Conservation (phyloP, 2,888 invertebrate species). For the Ryuthela nishihirai region DNA sequence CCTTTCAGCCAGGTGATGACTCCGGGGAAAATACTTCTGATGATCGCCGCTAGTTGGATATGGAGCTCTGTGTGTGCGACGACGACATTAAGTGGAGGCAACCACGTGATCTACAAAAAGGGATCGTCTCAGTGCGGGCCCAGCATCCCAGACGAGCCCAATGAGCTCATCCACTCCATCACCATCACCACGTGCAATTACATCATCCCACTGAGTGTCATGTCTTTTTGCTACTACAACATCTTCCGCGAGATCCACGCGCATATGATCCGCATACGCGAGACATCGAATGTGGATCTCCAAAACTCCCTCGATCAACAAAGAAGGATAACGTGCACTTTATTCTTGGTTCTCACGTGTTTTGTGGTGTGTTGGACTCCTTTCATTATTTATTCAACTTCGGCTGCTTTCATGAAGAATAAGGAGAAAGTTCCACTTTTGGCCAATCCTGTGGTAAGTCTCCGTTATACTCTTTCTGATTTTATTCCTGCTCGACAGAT, state of each 20-base stretch:
- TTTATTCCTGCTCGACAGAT: too few relatives aligned
- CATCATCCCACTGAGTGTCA: slow-evolving; percentile 48
- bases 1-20: slow-evolving; percentile 51
- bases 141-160: slow-evolving; percentile 45
- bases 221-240: slow-evolving; percentile 50
- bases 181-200: slow-evolving; percentile 48
- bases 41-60: slow-evolving; percentile 51
- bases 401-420: slow-evolving; percentile 45
- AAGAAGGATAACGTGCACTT: slow-evolving; percentile 50
- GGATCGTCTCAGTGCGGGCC: slow-evolving; percentile 53
- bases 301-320: slow-evolving; percentile 50
- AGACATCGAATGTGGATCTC: slow-evolving; percentile 48
- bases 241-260: slow-evolving; percentile 51
- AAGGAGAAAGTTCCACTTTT: slow-evolving; percentile 46
- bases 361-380: slow-evolving; percentile 52
- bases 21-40: slow-evolving; percentile 46
- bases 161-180: slow-evolving; percentile 47
- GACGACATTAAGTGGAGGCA: slow-evolving; percentile 49
- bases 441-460: slow-evolving; percentile 51
- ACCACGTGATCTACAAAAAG: slow-evolving; percentile 44
- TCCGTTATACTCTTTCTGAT: too few relatives aligned
- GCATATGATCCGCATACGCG: slow-evolving; percentile 48
- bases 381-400: slow-evolving; percentile 49
- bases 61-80: slow-evolving; percentile 50
- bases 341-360: slow-evolving; percentile 51